A percentile compares a stretch with the other conserved stretches of the same genome.
These are phyloP conservation scores for Pseudorhombus dupliciocellatus DNA, from an alignment of 2,113 vertebrate genomes.

Conservation along the genomic window DNA sequence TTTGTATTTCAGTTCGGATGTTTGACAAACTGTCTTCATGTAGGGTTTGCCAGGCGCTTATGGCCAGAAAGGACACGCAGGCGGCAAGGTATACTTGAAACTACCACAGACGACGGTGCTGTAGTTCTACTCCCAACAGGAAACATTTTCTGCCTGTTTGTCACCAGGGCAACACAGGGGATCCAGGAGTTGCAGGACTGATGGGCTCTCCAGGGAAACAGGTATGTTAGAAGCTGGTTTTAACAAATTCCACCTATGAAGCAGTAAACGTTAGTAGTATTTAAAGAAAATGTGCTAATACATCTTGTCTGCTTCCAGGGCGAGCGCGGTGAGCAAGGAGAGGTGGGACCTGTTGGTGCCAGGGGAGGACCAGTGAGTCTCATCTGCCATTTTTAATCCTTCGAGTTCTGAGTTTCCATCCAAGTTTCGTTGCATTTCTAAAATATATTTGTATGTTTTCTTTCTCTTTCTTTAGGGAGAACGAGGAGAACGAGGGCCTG, in stretches of 20 bases:
- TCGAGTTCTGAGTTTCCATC: too few species aligned
- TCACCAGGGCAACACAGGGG: slow-evolving; percentile 84
- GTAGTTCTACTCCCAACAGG: too few species aligned
- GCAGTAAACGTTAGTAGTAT: background rate
- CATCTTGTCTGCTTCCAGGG: slow-evolving; percentile 80
- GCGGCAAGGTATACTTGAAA: slow-evolving; percentile 83
- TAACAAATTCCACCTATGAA: background rate
- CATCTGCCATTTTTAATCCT: background rate
- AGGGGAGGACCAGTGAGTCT: slow-evolving; percentile 90
- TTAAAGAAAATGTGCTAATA: background rate
- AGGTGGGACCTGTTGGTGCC: slow-evolving; percentile 87
- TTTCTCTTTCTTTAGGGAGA: slow-evolving; percentile 81
- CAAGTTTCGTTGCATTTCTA: background rate
- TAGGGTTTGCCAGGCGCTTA: slow-evolving; percentile 90
- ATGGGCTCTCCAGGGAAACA: slow-evolving; percentile 93
- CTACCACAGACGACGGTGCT: too few species aligned
- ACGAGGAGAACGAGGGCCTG: slow-evolving; percentile 85
- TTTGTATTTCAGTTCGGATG: background rate
- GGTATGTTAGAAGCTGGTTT: slow-evolving; percentile 74
- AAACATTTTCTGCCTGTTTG: too few species aligned
- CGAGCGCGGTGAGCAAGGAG: slow-evolving; percentile 89
- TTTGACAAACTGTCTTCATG: slow-evolving; percentile 8
- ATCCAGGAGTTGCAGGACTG: slow-evolving; percentile 85
- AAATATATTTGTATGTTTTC: background rate
- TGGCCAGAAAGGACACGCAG: slow-evolving; percentile 86